Conservation (phyloP, 2,797 vertebrate genomes). For the Neomorphus geoffroyi region DNA sequence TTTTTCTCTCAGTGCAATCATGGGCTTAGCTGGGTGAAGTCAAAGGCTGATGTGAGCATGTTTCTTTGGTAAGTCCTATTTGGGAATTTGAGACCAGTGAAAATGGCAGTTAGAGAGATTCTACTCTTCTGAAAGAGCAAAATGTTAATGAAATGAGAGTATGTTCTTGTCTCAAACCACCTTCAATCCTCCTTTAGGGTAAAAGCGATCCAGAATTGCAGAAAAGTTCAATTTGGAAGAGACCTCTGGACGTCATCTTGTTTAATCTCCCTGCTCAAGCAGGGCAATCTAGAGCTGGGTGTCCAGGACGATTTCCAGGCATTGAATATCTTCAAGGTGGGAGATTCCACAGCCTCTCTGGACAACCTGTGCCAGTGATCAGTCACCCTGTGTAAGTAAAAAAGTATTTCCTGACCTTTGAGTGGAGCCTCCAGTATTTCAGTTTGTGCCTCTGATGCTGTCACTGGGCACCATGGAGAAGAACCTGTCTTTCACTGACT, state of each 20-base stretch:
- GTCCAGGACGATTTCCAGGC: too few species aligned
- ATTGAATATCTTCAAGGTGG: background rate
- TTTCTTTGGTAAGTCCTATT: background rate
- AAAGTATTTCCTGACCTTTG: background rate
- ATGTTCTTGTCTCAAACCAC: background rate
- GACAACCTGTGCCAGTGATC: background rate
- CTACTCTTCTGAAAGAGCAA: background rate
- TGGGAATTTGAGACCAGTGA: background rate
- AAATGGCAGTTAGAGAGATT: background rate
- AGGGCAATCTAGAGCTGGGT: background rate
- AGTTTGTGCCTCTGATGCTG: background rate
- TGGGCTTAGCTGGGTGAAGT: accelerated
- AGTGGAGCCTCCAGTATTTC: accelerated
- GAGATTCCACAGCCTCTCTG: background rate
- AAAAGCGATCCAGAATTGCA: background rate
- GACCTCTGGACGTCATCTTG: background rate
- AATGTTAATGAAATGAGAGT: background rate
- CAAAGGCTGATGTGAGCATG: background rate
- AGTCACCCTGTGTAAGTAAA: background rate
- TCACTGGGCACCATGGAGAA: background rate
- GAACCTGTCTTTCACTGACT: too few species aligned
- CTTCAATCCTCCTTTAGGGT: background rate
- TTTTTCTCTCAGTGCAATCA: background rate
- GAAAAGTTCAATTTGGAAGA: background rate
- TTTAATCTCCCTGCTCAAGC: background rate